These are phyloP conservation scores for Dorcus parallelipipedus DNA, from an alignment of 2,888 invertebrate genomes.

Conservation along the genomic window DNA sequence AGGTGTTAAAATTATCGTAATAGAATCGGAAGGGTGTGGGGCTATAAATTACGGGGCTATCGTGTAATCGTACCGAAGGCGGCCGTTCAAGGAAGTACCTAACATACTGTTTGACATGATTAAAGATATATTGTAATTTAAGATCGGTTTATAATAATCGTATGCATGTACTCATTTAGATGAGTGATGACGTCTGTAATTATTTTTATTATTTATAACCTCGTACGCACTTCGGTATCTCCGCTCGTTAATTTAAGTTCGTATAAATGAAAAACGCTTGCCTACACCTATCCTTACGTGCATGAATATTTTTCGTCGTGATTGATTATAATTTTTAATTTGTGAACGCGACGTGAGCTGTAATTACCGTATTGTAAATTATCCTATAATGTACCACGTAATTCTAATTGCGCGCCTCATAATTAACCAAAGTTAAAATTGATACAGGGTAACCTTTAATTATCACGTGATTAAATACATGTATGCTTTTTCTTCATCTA, in stretches of 20 bases:
- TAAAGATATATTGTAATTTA: slow-evolving; percentile 33
- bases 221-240: neutral
- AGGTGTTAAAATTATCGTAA: slow-evolving; percentile 49
- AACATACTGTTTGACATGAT: slow-evolving; percentile 30
- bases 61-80: slow-evolving; percentile 36
- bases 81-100: slow-evolving; percentile 30
- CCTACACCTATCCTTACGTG: neutral
- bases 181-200: slow-evolving; percentile 30
- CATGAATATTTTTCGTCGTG: slow-evolving; percentile 5
- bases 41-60: slow-evolving; percentile 42
- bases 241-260: neutral
- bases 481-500: neutral
- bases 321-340: slow-evolving; percentile 16
- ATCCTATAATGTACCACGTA: slow-evolving; percentile 7
- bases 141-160: slow-evolving; percentile 28
- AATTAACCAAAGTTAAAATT: slow-evolving; percentile 13
- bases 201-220: slow-evolving; percentile 24
- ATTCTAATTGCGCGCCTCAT: slow-evolving; percentile 9
- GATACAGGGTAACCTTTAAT: slow-evolving; percentile 6
- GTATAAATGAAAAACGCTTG: neutral
- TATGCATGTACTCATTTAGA: slow-evolving; percentile 27
- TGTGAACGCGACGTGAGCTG: slow-evolving; percentile 3
- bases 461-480: slow-evolving; percentile 3
- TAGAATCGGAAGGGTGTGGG: slow-evolving; percentile 47
- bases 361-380: slow-evolving; percentile 14